Percentiles rank a stretch among this genome's conserved stretches.
Conservation (phyloP, 2,888 invertebrate genomes). For the Bembecia ichneumoniformis region DNA sequence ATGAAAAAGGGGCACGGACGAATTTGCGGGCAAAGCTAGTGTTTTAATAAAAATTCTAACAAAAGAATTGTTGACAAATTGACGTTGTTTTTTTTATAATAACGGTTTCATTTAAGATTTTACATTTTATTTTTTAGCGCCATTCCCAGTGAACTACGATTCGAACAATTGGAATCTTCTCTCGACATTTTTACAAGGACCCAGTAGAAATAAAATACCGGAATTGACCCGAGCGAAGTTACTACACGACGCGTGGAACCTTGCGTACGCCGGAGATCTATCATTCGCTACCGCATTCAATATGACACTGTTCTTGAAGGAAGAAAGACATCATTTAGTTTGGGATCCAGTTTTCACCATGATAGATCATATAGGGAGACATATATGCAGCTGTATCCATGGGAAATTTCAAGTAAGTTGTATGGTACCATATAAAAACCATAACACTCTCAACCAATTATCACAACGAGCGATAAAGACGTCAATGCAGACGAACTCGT, state of each 20-base stretch:
- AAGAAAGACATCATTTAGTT: slow-evolving; percentile 81
- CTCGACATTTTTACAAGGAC: slow-evolving; percentile 74
- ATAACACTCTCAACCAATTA: too few relatives aligned
- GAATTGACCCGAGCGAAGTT: slow-evolving; percentile 82
- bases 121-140: slow-evolving; percentile 60
- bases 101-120: too few relatives aligned
- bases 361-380: slow-evolving; percentile 84
- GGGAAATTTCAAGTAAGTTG: slow-evolving; percentile 79
- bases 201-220: slow-evolving; percentile 73
- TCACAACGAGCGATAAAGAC: too few relatives aligned
- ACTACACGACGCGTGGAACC: slow-evolving; percentile 83
- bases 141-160: slow-evolving; percentile 89
- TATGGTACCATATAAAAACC: too few relatives aligned
- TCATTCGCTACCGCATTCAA: slow-evolving; percentile 83
- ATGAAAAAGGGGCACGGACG: too few relatives aligned
- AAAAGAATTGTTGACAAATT: background rate
- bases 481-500: too few relatives aligned
- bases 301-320: slow-evolving; percentile 82
- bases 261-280: slow-evolving; percentile 83
- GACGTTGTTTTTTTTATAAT: too few relatives aligned
- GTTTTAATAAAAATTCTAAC: too few relatives aligned
- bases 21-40: too few relatives aligned
- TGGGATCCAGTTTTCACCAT: slow-evolving; percentile 89
- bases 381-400: slow-evolving; percentile 75
- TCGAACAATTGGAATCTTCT: slow-evolving; percentile 82